These are phyloP conservation scores for Limnodromus scolopaceus DNA, from an alignment of 2,797 vertebrate species.

Conservation along the genomic window DNA sequence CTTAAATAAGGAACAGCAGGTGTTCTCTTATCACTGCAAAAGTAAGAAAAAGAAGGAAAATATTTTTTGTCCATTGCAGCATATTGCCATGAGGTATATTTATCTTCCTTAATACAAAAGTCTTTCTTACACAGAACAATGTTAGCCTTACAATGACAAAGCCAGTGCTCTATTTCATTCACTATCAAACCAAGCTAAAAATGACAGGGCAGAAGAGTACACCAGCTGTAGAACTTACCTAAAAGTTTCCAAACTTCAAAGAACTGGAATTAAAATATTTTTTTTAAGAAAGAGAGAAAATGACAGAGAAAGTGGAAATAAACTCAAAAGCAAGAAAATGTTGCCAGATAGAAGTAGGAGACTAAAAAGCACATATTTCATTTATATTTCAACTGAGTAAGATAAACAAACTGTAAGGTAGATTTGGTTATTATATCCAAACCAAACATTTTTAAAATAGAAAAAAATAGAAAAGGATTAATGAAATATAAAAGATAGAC, in stretches of 20 bases:
- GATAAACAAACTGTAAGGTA: neutral
- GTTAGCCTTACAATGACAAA: neutral
- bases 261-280: neutral
- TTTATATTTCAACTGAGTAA: neutral
- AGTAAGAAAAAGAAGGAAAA: neutral
- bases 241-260: neutral
- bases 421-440: neutral
- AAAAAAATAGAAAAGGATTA: neutral
- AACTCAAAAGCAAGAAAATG: neutral
- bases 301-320: neutral
- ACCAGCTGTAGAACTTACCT: neutral
- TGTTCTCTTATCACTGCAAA: neutral
- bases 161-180: neutral
- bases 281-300: neutral
- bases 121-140: neutral
- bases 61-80: neutral
- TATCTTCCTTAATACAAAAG: neutral
- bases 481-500: neutral
- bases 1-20: conserved; percentile 16
- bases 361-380: neutral
- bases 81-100: neutral
- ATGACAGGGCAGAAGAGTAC: neutral
- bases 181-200: neutral
- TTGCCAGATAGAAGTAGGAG: neutral
- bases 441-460: neutral